Percentiles rank a stretch among this genome's conserved stretches.
These are phyloP conservation scores for Schrankia costaestrigalis DNA, from an alignment of 2,888 invertebrate species.

Conservation along the genomic window DNA sequence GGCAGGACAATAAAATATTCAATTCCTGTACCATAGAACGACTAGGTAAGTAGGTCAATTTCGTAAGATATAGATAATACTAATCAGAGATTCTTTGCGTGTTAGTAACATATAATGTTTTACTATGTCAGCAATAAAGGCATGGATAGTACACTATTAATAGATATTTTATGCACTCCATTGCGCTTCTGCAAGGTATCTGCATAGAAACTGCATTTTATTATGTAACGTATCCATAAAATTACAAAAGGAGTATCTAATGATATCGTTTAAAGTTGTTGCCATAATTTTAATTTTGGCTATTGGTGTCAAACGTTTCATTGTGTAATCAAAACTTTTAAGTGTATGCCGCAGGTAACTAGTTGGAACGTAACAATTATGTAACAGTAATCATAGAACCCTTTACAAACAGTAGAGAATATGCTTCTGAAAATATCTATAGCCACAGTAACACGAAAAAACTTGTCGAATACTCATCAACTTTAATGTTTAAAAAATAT, in stretches of 20 bases:
- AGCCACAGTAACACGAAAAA: no score
- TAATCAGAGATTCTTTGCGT: constrained; percentile 47
- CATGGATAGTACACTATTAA: constrained; percentile 20
- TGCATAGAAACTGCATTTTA: constrained; percentile 11
- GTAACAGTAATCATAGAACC: no score
- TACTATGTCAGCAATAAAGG: constrained; percentile 34
- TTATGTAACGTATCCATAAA: constrained; percentile 22
- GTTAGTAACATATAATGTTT: constrained; percentile 51
- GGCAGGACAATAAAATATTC: no score
- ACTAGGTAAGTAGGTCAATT: no score
- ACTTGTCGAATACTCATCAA: no score
- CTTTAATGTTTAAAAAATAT: no score
- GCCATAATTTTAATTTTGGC: constrained; percentile 19
- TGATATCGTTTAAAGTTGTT: constrained; percentile 16
- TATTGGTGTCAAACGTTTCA: constrained; percentile 31
- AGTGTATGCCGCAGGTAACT: no score
- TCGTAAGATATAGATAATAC: constrained; percentile 41
- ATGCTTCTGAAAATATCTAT: no score
- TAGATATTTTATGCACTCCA: constrained; percentile 15
- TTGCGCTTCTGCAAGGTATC: constrained; percentile 9
- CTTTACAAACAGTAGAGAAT: no score
- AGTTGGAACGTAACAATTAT: no score
- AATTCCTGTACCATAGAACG: no score
- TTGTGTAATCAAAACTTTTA: constrained; percentile 9
- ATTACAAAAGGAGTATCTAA: constrained; percentile 17